Evolutionary conservation across 1,140 invertebrate genomes (phyloP).

Genomic region (Zaprionus gabonicus): DNA sequence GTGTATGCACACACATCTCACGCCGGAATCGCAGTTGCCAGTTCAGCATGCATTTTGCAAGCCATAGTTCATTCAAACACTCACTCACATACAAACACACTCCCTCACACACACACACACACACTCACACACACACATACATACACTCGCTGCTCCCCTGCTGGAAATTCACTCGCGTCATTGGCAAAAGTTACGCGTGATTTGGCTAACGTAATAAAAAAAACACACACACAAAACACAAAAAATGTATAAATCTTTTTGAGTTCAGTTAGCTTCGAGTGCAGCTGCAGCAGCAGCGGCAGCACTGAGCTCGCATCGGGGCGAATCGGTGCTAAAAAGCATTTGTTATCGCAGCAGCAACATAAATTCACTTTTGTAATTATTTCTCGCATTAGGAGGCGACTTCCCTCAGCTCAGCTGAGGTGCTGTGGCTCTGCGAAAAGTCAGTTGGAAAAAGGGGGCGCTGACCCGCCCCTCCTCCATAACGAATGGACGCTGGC

Average conservation of each 20-base stretch:
- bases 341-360: conserved; percentile 78
- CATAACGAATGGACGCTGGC: conserved; percentile 67
- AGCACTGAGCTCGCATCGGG: neutral
- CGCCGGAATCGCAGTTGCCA: neutral
- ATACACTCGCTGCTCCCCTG: conserved; percentile 20
- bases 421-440: conserved; percentile 58
- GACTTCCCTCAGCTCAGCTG: conserved; percentile 50
- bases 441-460: conserved; percentile 63
- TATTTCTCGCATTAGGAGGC: conserved; percentile 75
- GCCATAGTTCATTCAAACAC: conserved; percentile 63
- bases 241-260: conserved; percentile 68
- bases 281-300: neutral
- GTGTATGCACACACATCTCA: neutral
- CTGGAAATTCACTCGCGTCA: conserved; percentile 67
- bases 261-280: neutral
- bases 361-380: conserved; percentile 83
- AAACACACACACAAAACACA: neutral
- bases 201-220: conserved; percentile 32
- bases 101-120: conserved; percentile 35
- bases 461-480: conserved; percentile 3
- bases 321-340: conserved; percentile 65
- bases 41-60: conserved; percentile 56
- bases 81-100: conserved; percentile 26
- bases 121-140: conserved; percentile 25
- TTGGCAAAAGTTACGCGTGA: conserved; percentile 74